These are phyloP conservation scores for Siphonodentalium dalli DNA, from an alignment of 2,888 invertebrate species.

Conservation along the genomic window DNA sequence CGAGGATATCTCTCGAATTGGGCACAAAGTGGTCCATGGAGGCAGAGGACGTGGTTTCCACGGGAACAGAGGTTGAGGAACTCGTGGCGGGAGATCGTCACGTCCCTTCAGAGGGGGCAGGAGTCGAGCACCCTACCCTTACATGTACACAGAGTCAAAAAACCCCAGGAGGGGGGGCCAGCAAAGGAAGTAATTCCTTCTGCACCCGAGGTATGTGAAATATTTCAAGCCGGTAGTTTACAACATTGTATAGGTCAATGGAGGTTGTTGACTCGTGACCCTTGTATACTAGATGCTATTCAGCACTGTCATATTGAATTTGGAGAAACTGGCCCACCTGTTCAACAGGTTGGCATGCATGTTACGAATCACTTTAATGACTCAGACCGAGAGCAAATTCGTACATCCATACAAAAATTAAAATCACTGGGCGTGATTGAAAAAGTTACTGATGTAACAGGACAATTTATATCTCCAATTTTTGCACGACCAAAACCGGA, in stretches of 20 bases:
- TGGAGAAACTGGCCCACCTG: neutral
- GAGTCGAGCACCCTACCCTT: neutral
- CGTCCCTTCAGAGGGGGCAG: neutral
- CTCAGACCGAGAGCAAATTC: conserved; percentile 1
- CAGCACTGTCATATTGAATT: conserved; percentile 19
- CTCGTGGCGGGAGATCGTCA: too few species aligned
- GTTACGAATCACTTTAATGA: conserved; percentile 5
- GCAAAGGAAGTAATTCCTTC: too few species aligned
- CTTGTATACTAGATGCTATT: conserved; percentile 16
- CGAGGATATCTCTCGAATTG: conserved; percentile 21
- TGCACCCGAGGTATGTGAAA: too few species aligned
- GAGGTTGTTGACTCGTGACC: conserved; percentile 14
- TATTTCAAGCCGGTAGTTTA: conserved; percentile 17
- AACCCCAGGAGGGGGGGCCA: too few species aligned
- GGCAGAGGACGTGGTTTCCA: too few species aligned
- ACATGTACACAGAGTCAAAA: too few species aligned
- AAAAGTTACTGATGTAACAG: neutral
- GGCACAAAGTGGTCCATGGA: neutral
- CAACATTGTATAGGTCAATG: conserved; percentile 17
- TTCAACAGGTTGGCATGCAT: neutral
- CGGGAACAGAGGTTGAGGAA: too few species aligned
- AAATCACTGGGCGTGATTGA: conserved; percentile 1
- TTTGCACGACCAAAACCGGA: conserved; percentile 16
- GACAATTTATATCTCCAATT: conserved; percentile 12
- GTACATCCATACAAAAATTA: conserved; percentile 14